Evolutionary conservation across 30 jellyfish, hydroid and myxozoan species (phyloP), one percentile per base, ranked within the genome.

Genomic region (Aurelia aurita): DNA sequence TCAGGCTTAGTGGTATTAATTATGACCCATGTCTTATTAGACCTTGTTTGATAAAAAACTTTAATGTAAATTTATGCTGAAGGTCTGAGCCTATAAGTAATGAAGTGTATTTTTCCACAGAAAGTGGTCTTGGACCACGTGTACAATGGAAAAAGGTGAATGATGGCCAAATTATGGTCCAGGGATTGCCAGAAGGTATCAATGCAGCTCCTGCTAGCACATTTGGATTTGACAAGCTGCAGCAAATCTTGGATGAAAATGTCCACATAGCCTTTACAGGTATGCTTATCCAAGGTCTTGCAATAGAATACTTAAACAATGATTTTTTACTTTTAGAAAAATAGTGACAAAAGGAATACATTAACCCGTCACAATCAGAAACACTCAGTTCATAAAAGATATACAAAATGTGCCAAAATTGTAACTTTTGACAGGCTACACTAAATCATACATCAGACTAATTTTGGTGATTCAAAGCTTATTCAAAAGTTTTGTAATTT

Each of bases 91-190:
- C 66, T 22, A 10, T 55, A 19, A 55, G 66, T 19, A 8, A 55
- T 55, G 8, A 18, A 55, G 23, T 55, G 7, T 55, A 55, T 55
- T 55, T 55, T 55, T 35, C 10, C 5, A 35, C 66, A 55, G 66
- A 55, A 19, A 18, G 66, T 55, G 66, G 66, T 18, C 27, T 55
- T 55, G 66, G 27, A 55, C 27, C 66, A 0, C 66, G 27, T 55
- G 66, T 55, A 18, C 66, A 19, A 55, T 55, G 66, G 66, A 55
- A 55, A 55, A 55, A 55, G 66, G 66, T 55, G 8, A 19, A 55
- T 10, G 66, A 55, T 18, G 66, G 66, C 27, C 27, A 19, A 55
- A 21, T 55, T 19, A 21, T 3, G 27, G 27, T 55, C 27, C 23
- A 19, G 27, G 66, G 66, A 21, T 55, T 55, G 27, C 66, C 66